These are phyloP conservation scores for Barbus barbus DNA, from an alignment of 2,113 vertebrate species.

Conservation along the genomic window DNA sequence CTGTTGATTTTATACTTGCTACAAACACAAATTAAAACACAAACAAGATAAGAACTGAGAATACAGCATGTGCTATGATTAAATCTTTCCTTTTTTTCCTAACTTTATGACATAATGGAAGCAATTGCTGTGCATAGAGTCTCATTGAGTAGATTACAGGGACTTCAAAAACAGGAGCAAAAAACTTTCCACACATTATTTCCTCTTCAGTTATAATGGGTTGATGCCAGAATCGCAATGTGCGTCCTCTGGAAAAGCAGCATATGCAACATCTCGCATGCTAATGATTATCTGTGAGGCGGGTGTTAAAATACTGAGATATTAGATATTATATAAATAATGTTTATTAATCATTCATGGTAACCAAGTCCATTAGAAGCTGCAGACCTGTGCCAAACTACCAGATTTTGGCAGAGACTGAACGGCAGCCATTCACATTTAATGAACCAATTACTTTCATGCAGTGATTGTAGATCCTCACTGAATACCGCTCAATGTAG, in stretches of 20 bases:
- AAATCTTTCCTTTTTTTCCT: neutral
- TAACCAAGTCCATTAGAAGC: constrained; percentile 34
- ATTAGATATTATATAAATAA: constrained; percentile 45
- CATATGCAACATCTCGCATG: constrained; percentile 34
- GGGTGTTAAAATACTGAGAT: constrained; percentile 33
- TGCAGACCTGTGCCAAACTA: constrained; percentile 24
- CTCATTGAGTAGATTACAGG: constrained; percentile 13
- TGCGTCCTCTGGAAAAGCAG: constrained; percentile 28
- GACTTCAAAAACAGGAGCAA: constrained; percentile 26
- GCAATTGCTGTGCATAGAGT: neutral
- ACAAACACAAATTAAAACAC: neutral
- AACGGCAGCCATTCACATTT: constrained; percentile 42
- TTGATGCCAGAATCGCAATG: constrained; percentile 36
- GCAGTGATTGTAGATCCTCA: constrained; percentile 46
- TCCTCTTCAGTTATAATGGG: constrained; percentile 41
- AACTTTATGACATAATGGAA: neutral
- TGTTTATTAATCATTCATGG: constrained; percentile 52
- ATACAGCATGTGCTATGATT: neutral
- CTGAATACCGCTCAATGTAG: constrained; percentile 40
- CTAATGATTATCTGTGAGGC: constrained; percentile 43
- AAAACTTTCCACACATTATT: constrained; percentile 42
- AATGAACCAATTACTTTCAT: constrained; percentile 52
- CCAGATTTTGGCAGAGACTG: constrained; percentile 42
- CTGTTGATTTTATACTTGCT: neutral
- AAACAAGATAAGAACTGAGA: neutral